Evolutionary conservation across 2,113 vertebrate species (phyloP).

Genomic region (Amia ocellicauda): DNA sequence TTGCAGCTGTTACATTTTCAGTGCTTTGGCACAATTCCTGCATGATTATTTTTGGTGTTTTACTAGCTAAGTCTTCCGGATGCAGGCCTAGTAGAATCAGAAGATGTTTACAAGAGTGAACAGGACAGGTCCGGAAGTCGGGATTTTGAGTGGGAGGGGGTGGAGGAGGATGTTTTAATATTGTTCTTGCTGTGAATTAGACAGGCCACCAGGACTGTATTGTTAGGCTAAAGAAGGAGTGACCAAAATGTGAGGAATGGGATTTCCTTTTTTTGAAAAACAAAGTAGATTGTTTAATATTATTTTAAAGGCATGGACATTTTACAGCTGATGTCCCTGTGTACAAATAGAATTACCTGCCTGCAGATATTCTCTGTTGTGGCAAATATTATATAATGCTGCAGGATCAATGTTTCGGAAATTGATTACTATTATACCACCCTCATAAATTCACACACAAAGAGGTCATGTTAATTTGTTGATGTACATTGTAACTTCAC

Average conservation of each 20-base stretch:
- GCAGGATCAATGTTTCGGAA: no score
- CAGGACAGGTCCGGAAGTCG: background rate
- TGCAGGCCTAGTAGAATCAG: background rate
- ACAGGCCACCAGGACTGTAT: background rate
- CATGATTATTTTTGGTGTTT: background rate
- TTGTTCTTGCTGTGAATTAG: background rate
- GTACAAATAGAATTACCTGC: no score
- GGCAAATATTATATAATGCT: no score
- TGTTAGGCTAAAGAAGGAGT: background rate
- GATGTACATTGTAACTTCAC: no score
- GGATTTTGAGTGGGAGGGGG: background rate
- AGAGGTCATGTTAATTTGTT: no score
- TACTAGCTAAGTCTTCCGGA: background rate
- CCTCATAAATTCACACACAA: no score
- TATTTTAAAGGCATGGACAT: no score
- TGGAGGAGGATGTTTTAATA: background rate
- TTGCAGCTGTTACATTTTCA: no score
- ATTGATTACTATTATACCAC: no score
- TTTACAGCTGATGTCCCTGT: background rate
- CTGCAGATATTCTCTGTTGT: no score
- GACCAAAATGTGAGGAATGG: background rate
- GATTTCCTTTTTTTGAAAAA: background rate
- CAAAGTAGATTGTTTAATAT: no score
- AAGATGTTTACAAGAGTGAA: constrained; percentile 4
- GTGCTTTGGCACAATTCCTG: background rate